Evolutionary conservation across 2,113 vertebrate genomes (phyloP).

Genomic region (Chaetops frenatus): DNA sequence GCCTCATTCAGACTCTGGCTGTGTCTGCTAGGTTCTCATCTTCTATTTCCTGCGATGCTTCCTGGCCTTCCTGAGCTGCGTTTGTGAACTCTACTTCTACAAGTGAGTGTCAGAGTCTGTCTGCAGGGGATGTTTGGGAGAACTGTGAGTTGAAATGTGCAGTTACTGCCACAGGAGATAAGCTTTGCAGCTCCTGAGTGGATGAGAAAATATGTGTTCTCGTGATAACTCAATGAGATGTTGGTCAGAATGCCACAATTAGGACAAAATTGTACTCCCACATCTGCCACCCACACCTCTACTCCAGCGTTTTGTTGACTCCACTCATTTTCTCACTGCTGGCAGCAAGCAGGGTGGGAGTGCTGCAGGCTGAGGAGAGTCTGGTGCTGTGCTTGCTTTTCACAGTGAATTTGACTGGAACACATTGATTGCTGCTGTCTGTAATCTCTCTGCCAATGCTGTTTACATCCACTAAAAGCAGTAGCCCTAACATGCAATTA

Average conservation of each 20-base stretch:
- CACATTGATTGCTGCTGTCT: not conserved
- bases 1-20: not conserved
- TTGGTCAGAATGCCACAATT: not conserved
- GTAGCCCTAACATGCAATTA: not conserved
- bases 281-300: not conserved
- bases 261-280: not conserved
- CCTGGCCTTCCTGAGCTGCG: constrained; percentile 92
- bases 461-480: not conserved
- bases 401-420: not conserved
- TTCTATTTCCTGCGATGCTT: constrained; percentile 98
- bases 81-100: constrained; percentile 98
- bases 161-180: not conserved
- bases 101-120: constrained; percentile 82
- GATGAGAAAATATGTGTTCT: not conserved
- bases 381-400: not conserved
- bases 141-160: not conserved
- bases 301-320: not conserved
- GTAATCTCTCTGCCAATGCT: not conserved
- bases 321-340: not conserved
- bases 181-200: fast-evolving
- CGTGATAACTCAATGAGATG: not conserved
- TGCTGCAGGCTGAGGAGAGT: not conserved
- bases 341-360: not conserved
- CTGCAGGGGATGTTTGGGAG: not conserved
- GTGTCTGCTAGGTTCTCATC: constrained; percentile 85